phyloP scores from a whole-genome alignment of 2,113 vertebrate genomes.

The Chaetodon auriga region DNA sequence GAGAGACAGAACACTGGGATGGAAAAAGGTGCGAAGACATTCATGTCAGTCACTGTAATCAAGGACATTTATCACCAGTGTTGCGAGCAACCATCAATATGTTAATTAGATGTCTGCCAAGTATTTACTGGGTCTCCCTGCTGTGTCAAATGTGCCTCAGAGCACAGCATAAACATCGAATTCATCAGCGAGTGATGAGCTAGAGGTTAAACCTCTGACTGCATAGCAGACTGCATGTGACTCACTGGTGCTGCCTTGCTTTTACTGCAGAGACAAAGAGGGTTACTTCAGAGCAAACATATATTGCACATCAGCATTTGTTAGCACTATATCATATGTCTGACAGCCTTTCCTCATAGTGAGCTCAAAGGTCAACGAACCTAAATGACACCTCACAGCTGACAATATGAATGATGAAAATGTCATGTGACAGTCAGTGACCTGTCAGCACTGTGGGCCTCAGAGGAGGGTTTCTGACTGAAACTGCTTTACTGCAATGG shows the following conservation, averaged over 20 bases:
- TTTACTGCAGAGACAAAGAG: constrained; percentile 51
- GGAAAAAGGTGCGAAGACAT: not conserved
- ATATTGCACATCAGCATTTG: constrained; percentile 65
- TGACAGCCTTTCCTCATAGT: constrained; percentile 11
- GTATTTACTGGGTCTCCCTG: constrained; percentile 24
- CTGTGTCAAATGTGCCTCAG: constrained; percentile 38
- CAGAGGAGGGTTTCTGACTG: not conserved
- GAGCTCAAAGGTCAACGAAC: constrained; percentile 59
- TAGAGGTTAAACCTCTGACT: constrained; percentile 35
- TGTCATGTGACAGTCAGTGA: constrained; percentile 34
- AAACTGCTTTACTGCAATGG: not conserved
- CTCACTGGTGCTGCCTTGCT: constrained; percentile 45
- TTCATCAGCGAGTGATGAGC: constrained; percentile 38
- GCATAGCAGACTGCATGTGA: constrained; percentile 13
- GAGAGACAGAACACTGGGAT: not conserved
- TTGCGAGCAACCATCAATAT: constrained; percentile 44
- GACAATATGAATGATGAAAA: constrained; percentile 39
- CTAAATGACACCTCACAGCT: constrained; percentile 29
- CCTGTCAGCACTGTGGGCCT: constrained; percentile 9
- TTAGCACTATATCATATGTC: constrained; percentile 21
- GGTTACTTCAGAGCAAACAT: constrained; percentile 75
- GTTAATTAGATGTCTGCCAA: constrained; percentile 30
- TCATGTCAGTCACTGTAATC: constrained; percentile 41
- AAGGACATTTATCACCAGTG: constrained; percentile 27
- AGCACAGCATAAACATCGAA: constrained; percentile 29